Conservation (phyloP, 2,797 vertebrate species). For the Pipistrellus nathusii region DNA sequence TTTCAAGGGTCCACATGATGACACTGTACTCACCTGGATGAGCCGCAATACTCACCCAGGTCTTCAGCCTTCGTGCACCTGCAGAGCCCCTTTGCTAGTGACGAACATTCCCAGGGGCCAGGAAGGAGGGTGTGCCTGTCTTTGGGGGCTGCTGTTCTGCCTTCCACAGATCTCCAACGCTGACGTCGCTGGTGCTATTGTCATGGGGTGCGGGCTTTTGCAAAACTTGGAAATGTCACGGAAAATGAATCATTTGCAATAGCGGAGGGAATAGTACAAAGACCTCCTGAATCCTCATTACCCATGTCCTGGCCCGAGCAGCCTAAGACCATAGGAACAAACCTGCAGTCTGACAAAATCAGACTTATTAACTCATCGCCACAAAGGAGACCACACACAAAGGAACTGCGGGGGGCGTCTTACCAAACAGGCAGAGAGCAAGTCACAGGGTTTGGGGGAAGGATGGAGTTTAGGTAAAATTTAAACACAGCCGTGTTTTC, state of each 20-base stretch:
- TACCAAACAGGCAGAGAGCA: not conserved
- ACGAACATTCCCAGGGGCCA: not conserved
- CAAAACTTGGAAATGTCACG: not conserved
- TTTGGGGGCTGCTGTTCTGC: not conserved
- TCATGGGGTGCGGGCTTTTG: not conserved
- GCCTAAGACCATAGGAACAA: not conserved
- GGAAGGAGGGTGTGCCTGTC: not conserved
- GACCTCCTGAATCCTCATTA: not conserved
- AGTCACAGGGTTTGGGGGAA: not conserved
- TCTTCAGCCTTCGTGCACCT: not conserved
- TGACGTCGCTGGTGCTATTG: not conserved
- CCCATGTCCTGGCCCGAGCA: not conserved
- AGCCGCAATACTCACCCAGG: not conserved
- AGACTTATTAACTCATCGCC: not conserved
- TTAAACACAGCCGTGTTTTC: not conserved
- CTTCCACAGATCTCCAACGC: not conserved
- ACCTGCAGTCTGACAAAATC: not conserved
- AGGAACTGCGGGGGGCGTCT: not conserved
- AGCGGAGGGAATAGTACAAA: not conserved
- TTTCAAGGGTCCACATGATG: not conserved
- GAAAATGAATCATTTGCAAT: not conserved
- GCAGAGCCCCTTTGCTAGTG: not conserved
- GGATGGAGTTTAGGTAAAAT: not conserved
- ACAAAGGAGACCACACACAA: not conserved
- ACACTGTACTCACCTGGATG: not conserved